Evolutionary conservation across 2,888 invertebrate species (phyloP), one percentile per base, ranked within the genome.

Genomic region (Danaus chrysippus): DNA sequence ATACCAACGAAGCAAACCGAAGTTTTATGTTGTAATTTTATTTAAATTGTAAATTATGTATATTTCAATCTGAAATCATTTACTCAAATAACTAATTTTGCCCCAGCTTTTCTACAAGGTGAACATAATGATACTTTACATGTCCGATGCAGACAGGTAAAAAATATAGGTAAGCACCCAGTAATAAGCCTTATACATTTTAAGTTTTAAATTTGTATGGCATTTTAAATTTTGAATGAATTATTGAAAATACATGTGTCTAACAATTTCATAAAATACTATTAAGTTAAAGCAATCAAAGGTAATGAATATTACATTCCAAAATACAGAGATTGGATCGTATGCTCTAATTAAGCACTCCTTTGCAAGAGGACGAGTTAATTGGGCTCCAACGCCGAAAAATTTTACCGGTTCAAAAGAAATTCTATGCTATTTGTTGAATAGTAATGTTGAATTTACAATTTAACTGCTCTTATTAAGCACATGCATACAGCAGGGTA

Each of bases 221-320:
- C 23, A 34, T 34, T 34, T 34, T 34, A 34, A 34, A 34, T 34
- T 3, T 8, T 34, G 2, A 34, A 34, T 6, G 6, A 34, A 8
- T 34, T 6, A 34, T 6, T 34, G 6, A 34, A 34, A 34, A 34
- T 34, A 34, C 23, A 54, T 12, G 54, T n/a, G 44, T 54, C 34
- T 34, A 59, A 42, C 54, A 54, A 34, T 54, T 59, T 15, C 34
- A 59, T 59, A 59, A 59, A 54, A 59, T 23, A 43, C 43, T 54
- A 59, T 54, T 43, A 59, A 63, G 52, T 56, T 43, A 41, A 59
- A 62, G 58, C 55, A 44, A 59, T 60, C 56, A 61, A 57, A 60
- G 60, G 64, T 64, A 67, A 67, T 67, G 62, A 62, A 61, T 62
- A 67, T 67, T 64, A 62, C 57, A 62, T 49, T 17, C 57, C 52